Evolutionary conservation across 2,888 invertebrate species (phyloP).

Genomic region (Eledone cirrhosa): DNA sequence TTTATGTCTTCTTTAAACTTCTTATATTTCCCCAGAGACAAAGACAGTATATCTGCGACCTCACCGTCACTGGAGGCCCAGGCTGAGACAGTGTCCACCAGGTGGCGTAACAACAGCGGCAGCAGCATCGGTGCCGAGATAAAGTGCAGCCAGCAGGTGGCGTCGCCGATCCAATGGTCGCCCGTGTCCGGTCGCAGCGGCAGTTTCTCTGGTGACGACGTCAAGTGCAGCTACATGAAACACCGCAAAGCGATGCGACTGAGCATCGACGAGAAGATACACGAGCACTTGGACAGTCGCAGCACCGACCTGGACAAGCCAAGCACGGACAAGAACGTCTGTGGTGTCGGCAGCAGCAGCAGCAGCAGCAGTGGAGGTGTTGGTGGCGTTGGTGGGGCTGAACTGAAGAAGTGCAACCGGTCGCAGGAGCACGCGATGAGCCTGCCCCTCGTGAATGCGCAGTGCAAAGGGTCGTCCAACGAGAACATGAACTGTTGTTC

Average conservation of each 20-base stretch:
- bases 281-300: slow-evolving; percentile 50
- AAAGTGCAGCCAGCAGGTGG: slow-evolving; percentile 41
- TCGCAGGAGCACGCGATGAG: slow-evolving; percentile 21
- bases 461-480: slow-evolving; percentile 26
- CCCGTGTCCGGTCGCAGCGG: slow-evolving; percentile 57
- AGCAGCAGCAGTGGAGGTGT: slow-evolving; percentile 37
- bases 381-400: slow-evolving; percentile 37
- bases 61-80: slow-evolving; percentile 41
- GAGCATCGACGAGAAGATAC: slow-evolving; percentile 48
- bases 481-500: slow-evolving; percentile 18
- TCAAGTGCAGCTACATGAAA: slow-evolving; percentile 37
- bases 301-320: slow-evolving; percentile 47
- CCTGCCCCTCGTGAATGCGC: slow-evolving; percentile 21
- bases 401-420: slow-evolving; percentile 28
- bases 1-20: too few relatives aligned
- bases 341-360: slow-evolving; percentile 31
- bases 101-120: slow-evolving; percentile 33
- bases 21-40: slow-evolving; percentile 48
- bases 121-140: slow-evolving; percentile 32
- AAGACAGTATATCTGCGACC: slow-evolving; percentile 43
- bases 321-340: slow-evolving; percentile 37
- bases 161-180: slow-evolving; percentile 50
- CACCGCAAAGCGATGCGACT: slow-evolving; percentile 49
- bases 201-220: slow-evolving; percentile 46
- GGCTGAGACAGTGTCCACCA: slow-evolving; percentile 29